A percentile compares a stretch with the other conserved stretches of the same genome.
These are phyloP conservation scores for Otis tarda DNA, from an alignment of 2,113 vertebrate genomes.

Conservation along the genomic window DNA sequence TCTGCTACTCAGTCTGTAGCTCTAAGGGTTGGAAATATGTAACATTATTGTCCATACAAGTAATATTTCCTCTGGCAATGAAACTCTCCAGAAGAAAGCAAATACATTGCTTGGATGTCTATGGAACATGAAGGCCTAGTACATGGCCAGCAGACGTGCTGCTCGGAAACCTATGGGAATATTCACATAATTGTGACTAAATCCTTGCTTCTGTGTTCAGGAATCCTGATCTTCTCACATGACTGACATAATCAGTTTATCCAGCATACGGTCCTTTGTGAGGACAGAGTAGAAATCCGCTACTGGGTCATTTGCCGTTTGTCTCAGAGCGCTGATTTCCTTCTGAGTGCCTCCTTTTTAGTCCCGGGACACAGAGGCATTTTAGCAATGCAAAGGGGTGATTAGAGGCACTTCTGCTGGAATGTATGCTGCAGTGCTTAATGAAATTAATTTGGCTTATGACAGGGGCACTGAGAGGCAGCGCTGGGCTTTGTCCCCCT, in stretches of 20 bases:
- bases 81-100: not conserved
- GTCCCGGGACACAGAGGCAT: not conserved
- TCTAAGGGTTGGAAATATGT: not conserved
- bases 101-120: not conserved
- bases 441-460: conserved; percentile 33
- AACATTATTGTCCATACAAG: not conserved
- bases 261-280: conserved; percentile 19
- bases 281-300: not conserved
- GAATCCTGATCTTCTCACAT: conserved; percentile 44
- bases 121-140: not conserved
- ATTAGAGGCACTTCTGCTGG: conserved; percentile 48
- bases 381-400: conserved; percentile 38
- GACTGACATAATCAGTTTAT: conserved; percentile 55
- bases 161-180: not conserved
- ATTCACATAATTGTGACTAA: not conserved
- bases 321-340: not conserved
- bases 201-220: not conserved
- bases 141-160: not conserved
- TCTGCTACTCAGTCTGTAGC: not conserved
- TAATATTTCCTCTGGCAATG: not conserved
- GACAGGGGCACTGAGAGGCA: not conserved
- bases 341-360: not conserved
- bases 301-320: not conserved
- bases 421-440: not conserved
- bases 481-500: not conserved